Evolutionary conservation across 2,113 vertebrate genomes (phyloP), one percentile per base, ranked within the genome.

Genomic region (Amphilophus citrinellus): DNA sequence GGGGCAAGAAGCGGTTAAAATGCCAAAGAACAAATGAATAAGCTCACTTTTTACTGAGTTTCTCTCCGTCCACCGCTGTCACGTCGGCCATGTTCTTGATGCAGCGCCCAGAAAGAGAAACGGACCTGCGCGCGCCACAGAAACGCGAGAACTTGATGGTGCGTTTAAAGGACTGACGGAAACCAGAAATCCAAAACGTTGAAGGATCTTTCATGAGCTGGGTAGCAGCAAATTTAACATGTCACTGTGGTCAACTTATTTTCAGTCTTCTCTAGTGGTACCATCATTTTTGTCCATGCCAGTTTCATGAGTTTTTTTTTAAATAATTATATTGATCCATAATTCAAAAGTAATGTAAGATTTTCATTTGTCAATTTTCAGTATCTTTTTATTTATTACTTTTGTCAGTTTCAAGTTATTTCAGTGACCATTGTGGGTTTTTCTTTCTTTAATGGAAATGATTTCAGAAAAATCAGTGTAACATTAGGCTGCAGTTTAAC

Each of bases 41-140:
- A 14, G 47, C 92, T 91, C 84, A 96, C 96, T 96, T 96, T 95
- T 96, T 96, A 92, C 96, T 96, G 92, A 96, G 90, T 94, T 95
- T 95, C 4, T 91, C 96, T 57, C 73, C 95, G 62, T 95, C 94
- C 80, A 11, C 85, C 14, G 73, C 79, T 75, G 89, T 90, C 68
- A 92, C 92, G 86, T 96, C 96, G 22, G 95, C 96, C 96, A 96
- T 96, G 92, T 94, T 95, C 80, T 78, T 17, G 59, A 37, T 39
- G 59, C 58, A 60, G 76, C 18, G 30, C 35, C 58, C 68, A 1
- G 61, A 91, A 90, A 83, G 86, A 39, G 20, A 53, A 20, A 30
- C 8, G 0, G 1, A 39, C 1, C 18, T 73, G 84, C 4, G 71
- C 22, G 78, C 30, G 85, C 60, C 32, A 7, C 2, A 50, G 18